phyloP scores from a whole-genome alignment of 2,888 invertebrate species.

The Carpatolechia fugitivella region DNA sequence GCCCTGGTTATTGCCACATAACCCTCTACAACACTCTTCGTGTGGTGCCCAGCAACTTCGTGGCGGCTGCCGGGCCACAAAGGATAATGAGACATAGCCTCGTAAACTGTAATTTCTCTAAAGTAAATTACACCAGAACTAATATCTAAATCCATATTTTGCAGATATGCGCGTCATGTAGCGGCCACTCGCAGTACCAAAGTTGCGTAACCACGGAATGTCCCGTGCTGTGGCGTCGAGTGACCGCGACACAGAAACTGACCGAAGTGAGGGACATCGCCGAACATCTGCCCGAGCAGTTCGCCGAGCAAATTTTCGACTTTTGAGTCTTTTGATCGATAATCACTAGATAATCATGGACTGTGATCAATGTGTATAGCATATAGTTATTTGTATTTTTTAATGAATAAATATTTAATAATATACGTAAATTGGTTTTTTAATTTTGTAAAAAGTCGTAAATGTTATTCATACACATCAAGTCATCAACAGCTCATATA shows the following conservation, averaged over 20 bases:
- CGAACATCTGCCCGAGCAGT: conserved; percentile 47
- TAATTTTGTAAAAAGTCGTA: too few relatives aligned
- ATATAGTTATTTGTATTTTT: neutral
- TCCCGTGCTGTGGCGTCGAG: conserved; percentile 57
- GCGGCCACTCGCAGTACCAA: conserved; percentile 44
- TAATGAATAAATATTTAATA: too few relatives aligned
- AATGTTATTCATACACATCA: too few relatives aligned
- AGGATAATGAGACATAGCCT: too few relatives aligned
- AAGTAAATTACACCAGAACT: too few relatives aligned
- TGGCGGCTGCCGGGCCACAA: too few relatives aligned
- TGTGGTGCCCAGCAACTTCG: too few relatives aligned
- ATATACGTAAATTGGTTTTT: too few relatives aligned
- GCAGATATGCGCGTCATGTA: conserved; percentile 63
- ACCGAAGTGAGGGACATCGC: conserved; percentile 48
- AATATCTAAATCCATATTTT: neutral
- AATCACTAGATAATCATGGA: neutral
- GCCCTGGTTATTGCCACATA: too few relatives aligned
- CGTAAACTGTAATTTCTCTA: neutral
- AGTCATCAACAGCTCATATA: too few relatives aligned
- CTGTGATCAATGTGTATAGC: neutral
- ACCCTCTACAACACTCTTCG: too few relatives aligned
- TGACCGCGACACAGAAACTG: conserved; percentile 40
- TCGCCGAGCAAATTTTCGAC: conserved; percentile 38
- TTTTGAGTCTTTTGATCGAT: conserved; percentile 16
- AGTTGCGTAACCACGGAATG: conserved; percentile 62